phyloP scores from a whole-genome alignment of 2,888 invertebrate species.

The Phyto melanocephala region DNA sequence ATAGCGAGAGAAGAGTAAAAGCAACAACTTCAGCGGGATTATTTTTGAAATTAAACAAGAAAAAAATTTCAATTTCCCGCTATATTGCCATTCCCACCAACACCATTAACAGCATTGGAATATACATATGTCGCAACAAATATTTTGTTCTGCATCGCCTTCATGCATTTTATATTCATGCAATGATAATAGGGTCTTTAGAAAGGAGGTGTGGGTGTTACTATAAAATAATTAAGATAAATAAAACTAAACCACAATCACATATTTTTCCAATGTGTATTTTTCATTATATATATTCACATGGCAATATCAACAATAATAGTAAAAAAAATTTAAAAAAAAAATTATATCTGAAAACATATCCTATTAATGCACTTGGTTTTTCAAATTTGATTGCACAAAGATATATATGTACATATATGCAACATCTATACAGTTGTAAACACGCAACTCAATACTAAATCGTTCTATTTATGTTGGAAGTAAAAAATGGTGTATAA shows the following conservation, averaged over 20 bases:
- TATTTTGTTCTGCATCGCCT: not conserved
- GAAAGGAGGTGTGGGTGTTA: not conserved
- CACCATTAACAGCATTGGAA: not conserved
- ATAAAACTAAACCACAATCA: too few relatives aligned
- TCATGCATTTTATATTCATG: not conserved
- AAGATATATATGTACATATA: too few relatives aligned
- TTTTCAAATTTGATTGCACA: too few relatives aligned
- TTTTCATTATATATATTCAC: too few relatives aligned
- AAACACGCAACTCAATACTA: conserved; percentile 47
- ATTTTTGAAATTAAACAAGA: not conserved
- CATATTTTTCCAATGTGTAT: too few relatives aligned
- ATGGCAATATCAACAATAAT: too few relatives aligned
- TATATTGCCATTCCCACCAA: conserved; percentile 22
- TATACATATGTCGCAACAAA: not conserved
- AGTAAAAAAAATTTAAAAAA: too few relatives aligned
- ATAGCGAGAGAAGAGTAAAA: conserved; percentile 1
- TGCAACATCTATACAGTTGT: conserved; percentile 7
- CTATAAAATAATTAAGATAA: too few relatives aligned
- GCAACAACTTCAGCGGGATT: not conserved
- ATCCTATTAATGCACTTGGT: too few relatives aligned
- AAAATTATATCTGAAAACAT: too few relatives aligned
- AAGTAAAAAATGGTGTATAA: not conserved
- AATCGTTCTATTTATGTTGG: conserved; percentile 25
- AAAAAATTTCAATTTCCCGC: conserved; percentile 39
- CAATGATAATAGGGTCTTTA: not conserved